These are phyloP conservation scores for Dendrolimus kikuchii DNA, from an alignment of 1,140 invertebrate species.

Conservation along the genomic window DNA sequence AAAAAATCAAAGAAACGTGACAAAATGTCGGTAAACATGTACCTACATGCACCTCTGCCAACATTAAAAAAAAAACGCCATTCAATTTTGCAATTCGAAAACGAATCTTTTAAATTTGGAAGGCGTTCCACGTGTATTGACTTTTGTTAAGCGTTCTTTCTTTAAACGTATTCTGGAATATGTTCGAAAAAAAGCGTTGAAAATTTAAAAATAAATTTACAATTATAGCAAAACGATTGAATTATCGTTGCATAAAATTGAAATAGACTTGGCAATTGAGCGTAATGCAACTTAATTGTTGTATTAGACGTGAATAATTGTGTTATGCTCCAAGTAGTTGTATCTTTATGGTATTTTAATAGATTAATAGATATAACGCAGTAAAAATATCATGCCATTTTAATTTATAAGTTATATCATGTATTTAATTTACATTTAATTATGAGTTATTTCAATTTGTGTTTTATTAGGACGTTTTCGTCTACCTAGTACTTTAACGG, in stretches of 20 bases:
- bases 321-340: not conserved
- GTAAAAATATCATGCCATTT: no score
- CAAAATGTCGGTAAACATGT: slow-evolving; percentile 69
- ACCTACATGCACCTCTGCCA: slow-evolving; percentile 40
- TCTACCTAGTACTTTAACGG: no score
- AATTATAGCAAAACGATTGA: slow-evolving; percentile 31
- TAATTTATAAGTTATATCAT: no score
- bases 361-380: not conserved
- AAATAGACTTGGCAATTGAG: slow-evolving; percentile 20
- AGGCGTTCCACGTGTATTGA: slow-evolving; percentile 53
- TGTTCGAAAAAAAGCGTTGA: slow-evolving; percentile 35
- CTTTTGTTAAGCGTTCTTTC: slow-evolving; percentile 25
- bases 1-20: slow-evolving; percentile 57
- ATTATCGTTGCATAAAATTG: slow-evolving; percentile 34
- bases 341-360: slow-evolving; percentile 1
- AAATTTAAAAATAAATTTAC: slow-evolving; percentile 51
- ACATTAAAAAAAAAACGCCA: slow-evolving; percentile 21
- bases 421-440: no score
- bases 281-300: slow-evolving; percentile 30
- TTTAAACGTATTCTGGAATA: no score
- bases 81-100: slow-evolving; percentile 42
- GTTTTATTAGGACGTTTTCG: no score
- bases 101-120: slow-evolving; percentile 45
- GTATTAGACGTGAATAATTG: slow-evolving; percentile 35
- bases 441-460: no score